Evolutionary conservation across 2,113 vertebrate species (phyloP).

Genomic region (Brachyhypopomus occidentalis): DNA sequence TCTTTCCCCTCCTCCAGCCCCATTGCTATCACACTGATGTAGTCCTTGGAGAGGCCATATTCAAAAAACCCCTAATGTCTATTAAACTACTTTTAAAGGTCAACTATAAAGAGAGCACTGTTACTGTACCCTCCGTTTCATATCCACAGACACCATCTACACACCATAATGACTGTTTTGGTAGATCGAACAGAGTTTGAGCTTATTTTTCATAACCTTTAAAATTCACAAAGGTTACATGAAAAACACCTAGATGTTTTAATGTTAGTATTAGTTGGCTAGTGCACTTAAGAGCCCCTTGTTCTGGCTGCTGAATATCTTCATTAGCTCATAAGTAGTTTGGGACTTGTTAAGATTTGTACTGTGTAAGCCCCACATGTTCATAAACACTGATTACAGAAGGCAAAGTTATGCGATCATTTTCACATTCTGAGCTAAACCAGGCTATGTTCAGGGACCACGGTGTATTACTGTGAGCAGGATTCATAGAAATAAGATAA

Average conservation of each 20-base stretch:
- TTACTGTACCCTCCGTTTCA: not conserved
- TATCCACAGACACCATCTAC: not conserved
- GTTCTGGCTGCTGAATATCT: not conserved
- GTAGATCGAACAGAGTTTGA: not conserved
- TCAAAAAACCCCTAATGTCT: constrained; percentile 2
- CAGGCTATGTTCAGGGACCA: too few relatives aligned
- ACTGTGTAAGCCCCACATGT: too few relatives aligned
- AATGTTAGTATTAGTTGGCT: not conserved
- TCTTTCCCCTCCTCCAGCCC: constrained; percentile 1
- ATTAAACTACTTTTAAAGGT: constrained; percentile 27
- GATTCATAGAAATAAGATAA: too few relatives aligned
- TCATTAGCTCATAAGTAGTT: not conserved
- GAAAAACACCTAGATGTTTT: not conserved
- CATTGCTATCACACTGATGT: constrained; percentile 22
- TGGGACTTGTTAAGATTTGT: too few relatives aligned
- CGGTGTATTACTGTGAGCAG: too few relatives aligned
- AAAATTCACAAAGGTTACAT: not conserved
- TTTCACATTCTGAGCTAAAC: too few relatives aligned
- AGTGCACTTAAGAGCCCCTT: not conserved
- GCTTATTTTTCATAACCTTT: not conserved
- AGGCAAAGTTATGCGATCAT: not conserved
- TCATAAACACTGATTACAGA: not conserved
- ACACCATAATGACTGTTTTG: not conserved
- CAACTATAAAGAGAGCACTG: constrained; percentile 11
- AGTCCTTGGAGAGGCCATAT: constrained; percentile 1